These are phyloP conservation scores for Aspidiotus rigidus DNA, from an alignment of 2,888 invertebrate genomes.

Conservation along the genomic window DNA sequence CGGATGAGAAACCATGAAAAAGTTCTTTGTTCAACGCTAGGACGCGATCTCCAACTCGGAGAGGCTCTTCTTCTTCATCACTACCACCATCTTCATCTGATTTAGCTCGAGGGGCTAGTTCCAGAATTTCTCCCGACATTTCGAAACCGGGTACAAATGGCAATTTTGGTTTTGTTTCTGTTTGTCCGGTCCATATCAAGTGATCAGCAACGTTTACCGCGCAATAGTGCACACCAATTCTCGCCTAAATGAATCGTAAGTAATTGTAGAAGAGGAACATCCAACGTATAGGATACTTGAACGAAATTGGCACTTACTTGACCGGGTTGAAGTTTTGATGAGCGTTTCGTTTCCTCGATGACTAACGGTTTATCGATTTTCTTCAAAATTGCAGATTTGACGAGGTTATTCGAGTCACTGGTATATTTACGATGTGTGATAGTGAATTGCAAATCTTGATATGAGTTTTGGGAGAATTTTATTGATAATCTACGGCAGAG, in stretches of 20 bases:
- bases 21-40: slow-evolving; percentile 50
- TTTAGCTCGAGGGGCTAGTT: slow-evolving; percentile 39
- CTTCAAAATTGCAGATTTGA: slow-evolving; percentile 49
- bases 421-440: not conserved
- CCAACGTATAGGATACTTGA: not conserved
- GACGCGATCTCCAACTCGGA: slow-evolving; percentile 51
- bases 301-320: slow-evolving; percentile 42
- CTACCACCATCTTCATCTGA: slow-evolving; percentile 39
- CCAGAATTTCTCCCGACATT: slow-evolving; percentile 51
- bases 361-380: slow-evolving; percentile 47
- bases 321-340: slow-evolving; percentile 45
- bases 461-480: too few species aligned
- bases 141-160: slow-evolving; percentile 60
- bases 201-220: slow-evolving; percentile 58
- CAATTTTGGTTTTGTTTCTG: slow-evolving; percentile 44
- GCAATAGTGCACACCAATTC: slow-evolving; percentile 54
- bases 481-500: too few species aligned
- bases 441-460: too few species aligned
- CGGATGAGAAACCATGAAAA: slow-evolving; percentile 54
- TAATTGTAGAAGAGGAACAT: not conserved
- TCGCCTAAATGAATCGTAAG: slow-evolving; percentile 45
- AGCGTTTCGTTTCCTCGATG: slow-evolving; percentile 45
- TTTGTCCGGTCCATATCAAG: slow-evolving; percentile 47
- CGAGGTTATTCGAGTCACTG: not conserved
- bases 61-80: slow-evolving; percentile 40